Evolutionary conservation across 2,113 vertebrate genomes (phyloP).

Genomic region (Chlamydotis undulata): DNA sequence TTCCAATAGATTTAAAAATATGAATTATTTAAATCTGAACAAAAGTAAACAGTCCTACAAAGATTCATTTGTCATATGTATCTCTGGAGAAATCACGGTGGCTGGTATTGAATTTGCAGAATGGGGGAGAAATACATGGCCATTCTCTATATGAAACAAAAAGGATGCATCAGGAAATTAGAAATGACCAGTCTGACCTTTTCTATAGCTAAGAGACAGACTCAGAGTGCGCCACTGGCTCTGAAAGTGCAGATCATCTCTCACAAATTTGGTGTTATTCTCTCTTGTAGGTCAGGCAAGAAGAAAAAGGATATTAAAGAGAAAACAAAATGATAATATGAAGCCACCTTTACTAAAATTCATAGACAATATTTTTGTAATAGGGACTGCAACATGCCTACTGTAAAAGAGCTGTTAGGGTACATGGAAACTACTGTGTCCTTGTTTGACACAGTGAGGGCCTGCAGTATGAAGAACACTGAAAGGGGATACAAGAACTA

Average conservation of each 20-base stretch:
- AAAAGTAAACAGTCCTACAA: neutral
- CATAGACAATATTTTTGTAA: neutral
- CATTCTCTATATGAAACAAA: neutral
- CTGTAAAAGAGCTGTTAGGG: neutral
- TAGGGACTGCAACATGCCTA: neutral
- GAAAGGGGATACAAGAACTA: neutral
- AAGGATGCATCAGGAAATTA: conserved; percentile 57
- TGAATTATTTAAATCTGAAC: neutral
- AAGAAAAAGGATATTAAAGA: conserved; percentile 46
- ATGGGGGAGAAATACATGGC: neutral
- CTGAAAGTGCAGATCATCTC: conserved; percentile 32
- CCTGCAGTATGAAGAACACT: neutral
- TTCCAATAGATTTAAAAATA: neutral
- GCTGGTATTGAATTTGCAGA: neutral
- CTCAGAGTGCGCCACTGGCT: conserved; percentile 23
- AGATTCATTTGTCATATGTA: neutral
- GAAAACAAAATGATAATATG: neutral
- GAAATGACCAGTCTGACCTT: conserved; percentile 58
- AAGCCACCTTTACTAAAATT: neutral
- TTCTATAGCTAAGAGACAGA: conserved; percentile 38
- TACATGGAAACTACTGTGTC: neutral
- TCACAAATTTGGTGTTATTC: conserved; percentile 50
- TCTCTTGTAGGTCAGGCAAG: neutral
- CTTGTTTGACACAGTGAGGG: neutral
- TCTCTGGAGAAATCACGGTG: conserved; percentile 11